A percentile compares a stretch with the other conserved stretches of the same genome.
Evolutionary conservation across 2,797 vertebrate genomes (phyloP).

Genomic region (Pseudomugil tenellus): DNA sequence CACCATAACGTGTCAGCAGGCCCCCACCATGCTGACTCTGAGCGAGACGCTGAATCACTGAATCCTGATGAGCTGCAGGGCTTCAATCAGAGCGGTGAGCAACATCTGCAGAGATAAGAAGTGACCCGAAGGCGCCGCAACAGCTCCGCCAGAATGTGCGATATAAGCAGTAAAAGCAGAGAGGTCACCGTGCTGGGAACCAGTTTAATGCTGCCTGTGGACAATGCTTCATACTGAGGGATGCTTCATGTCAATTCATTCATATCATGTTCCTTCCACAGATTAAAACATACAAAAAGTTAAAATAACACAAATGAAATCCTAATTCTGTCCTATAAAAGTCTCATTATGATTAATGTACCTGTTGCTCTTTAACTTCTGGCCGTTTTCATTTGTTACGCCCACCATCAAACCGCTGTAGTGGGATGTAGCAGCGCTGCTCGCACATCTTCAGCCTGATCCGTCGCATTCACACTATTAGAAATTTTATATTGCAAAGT

Average conservation of each 20-base stretch:
- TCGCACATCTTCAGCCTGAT: constrained; percentile 38
- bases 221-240: background rate
- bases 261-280: no score
- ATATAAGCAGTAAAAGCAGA: constrained; percentile 8
- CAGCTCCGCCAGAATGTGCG: constrained; percentile 13
- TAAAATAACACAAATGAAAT: no score
- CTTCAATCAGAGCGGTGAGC: constrained; percentile 30
- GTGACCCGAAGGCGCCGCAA: constrained; percentile 39
- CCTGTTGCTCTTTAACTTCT: no score
- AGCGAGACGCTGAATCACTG: constrained; percentile 64
- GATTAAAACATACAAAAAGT: no score
- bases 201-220: constrained; percentile 1
- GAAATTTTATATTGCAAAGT: constrained; percentile 50
- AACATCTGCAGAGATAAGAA: constrained; percentile 54
- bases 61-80: constrained; percentile 53
- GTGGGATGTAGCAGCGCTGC: no score
- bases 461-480: constrained; percentile 22
- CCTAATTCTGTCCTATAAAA: no score
- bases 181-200: background rate
- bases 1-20: constrained; percentile 55
- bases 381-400: no score
- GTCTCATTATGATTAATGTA: no score
- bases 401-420: no score
- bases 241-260: no score
- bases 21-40: constrained; percentile 45